Evolutionary conservation across 2,113 vertebrate genomes (phyloP).

Genomic region (Strix aluco): DNA sequence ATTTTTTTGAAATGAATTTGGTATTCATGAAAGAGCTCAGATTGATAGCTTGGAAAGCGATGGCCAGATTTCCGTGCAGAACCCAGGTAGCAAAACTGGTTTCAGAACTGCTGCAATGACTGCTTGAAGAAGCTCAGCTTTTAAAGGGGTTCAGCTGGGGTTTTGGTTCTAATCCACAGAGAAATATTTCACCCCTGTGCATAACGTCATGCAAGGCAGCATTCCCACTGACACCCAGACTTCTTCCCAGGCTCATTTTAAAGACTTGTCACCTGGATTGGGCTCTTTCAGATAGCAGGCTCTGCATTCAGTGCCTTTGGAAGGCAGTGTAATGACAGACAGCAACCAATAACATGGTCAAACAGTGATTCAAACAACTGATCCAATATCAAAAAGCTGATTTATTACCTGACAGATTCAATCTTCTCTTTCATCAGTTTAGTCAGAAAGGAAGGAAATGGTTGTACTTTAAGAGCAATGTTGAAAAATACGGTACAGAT

Average conservation of each 20-base stretch:
- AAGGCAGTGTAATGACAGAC: background rate
- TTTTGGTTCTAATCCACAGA: background rate
- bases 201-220: fast-evolving
- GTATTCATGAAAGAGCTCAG: slow-evolving; percentile 44
- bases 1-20: background rate
- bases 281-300: background rate
- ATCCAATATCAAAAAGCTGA: background rate
- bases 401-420: background rate
- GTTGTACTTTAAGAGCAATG: background rate
- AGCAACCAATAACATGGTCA: background rate
- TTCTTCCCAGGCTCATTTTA: background rate
- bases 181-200: background rate
- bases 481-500: background rate
- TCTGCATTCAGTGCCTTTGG: background rate
- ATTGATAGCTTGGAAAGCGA: background rate
- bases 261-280: fast-evolving
- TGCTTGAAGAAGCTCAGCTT: background rate
- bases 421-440: slow-evolving; percentile 8
- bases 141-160: background rate
- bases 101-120: background rate
- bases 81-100: background rate
- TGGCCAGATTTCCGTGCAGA: background rate
- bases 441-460: background rate
- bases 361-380: background rate
- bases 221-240: background rate